phyloP scores from a whole-genome alignment of 23 tunicate genomes.

The Ascidia mentula region DNA sequence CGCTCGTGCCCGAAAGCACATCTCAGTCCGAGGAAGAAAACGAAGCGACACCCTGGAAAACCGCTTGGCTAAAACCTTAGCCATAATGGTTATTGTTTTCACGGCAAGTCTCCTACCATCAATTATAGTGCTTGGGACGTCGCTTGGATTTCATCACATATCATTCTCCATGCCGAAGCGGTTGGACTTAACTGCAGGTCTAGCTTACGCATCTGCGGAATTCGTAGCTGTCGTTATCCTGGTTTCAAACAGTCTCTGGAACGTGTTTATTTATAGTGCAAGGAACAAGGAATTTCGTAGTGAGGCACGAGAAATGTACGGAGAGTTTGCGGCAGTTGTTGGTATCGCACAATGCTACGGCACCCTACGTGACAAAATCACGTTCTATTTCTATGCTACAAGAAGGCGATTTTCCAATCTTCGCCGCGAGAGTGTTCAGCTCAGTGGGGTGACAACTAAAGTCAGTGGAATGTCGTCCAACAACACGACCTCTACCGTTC shows the following conservation, averaged over 20 bases:
- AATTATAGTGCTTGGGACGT: not conserved
- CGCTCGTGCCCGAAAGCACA: not conserved
- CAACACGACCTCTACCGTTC: not conserved
- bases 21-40: not conserved
- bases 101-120: slow-evolving; percentile 35
- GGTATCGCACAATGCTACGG: not conserved
- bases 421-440: not conserved
- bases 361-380: not conserved
- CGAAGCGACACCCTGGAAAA: slow-evolving; percentile 16
- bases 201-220: not conserved
- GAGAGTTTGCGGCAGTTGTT: not conserved
- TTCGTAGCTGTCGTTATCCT: slow-evolving; percentile 26
- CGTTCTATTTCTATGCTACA: too few relatives aligned
- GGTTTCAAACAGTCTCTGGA: slow-evolving; percentile 53
- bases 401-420: not conserved
- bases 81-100: slow-evolving; percentile 52
- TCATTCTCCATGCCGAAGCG: not conserved
- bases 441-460: not conserved
- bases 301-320: not conserved
- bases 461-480: not conserved
- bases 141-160: not conserved
- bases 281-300: slow-evolving; percentile 43
- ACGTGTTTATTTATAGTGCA: slow-evolving; percentile 50
- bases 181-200: not conserved
- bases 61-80: slow-evolving; percentile 38